A percentile compares a stretch with the other conserved stretches of the same genome.
Conservation (phyloP, 2,797 vertebrate species). For the Hippocampus kuda region DNA sequence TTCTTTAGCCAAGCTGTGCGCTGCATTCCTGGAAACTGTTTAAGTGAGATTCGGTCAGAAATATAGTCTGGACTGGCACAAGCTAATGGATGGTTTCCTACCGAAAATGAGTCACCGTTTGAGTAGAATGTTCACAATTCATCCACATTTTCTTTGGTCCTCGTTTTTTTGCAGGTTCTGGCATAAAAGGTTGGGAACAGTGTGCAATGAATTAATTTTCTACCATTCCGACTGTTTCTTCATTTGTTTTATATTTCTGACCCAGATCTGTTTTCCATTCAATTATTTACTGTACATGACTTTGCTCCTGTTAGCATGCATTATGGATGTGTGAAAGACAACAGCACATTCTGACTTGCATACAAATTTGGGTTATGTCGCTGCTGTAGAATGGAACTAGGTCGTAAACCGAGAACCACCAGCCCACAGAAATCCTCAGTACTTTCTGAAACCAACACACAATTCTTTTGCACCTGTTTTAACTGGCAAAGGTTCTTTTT, state of each 20-base stretch:
- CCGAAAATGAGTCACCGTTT: background rate
- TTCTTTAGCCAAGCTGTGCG: conserved; percentile 18
- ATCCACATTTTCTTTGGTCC: background rate
- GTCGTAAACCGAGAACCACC: background rate
- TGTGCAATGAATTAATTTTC: background rate
- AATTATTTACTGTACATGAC: background rate
- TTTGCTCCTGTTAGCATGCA: background rate
- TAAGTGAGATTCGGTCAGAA: conserved; percentile 32
- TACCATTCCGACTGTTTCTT: background rate
- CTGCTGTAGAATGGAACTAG: background rate
- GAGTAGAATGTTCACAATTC: background rate
- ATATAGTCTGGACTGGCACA: background rate
- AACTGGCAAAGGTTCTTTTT: background rate
- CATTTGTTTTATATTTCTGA: background rate
- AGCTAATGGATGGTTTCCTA: background rate
- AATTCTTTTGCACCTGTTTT: background rate
- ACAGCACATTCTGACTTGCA: background rate
- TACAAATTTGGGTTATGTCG: background rate
- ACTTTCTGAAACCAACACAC: background rate
- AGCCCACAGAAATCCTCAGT: background rate
- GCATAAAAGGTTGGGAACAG: background rate
- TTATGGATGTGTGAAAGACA: background rate
- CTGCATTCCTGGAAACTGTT: conserved; percentile 31
- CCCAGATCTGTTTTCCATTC: background rate
- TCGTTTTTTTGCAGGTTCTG: background rate